Base-by-base conservation (phyloP, 2,888 invertebrate genomes). In the Galerucella pusilla region DNA sequence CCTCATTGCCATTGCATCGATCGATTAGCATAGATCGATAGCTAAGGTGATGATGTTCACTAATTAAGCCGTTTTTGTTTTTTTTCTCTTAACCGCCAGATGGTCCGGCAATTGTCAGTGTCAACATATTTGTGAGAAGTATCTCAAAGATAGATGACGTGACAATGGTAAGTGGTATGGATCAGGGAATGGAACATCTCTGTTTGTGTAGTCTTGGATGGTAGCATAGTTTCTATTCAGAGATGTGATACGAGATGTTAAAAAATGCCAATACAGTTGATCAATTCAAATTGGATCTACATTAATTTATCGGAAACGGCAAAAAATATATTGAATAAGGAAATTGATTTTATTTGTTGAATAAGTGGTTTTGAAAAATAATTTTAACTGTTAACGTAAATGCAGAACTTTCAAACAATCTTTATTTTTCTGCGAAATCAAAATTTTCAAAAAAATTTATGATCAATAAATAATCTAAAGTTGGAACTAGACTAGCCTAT, bases 61-160 rank as follows among this genome's bases (percentile, higher is more conserved):
- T 85, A 85, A 85, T 84, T 83, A 81, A 83, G 83, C 82, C 84
- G 83, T 86, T 86, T 86, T 84, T 84, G 82, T 85, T 84, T 85
- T 83, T 83, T 82, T 85, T 84, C 85, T 83, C 83, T 82, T 45
- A 85, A 88, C 88, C 88, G 87, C 88, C 81, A 93, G 95, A 95
- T 94, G 97, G 97, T 89, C 96, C 97, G 88, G 96, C 97, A 89
- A 93, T 95, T 90, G 97, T 97, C 90, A 93, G 93, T 91, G 97
- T 97, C 93, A 97, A 97, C 95, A 96, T 97, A 92, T 96, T 96
- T 94, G 95, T 97, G 91, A 92, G 97, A 93, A 97, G 97, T 95
- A 96, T 98, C 92, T 96, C 97, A 91, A 97, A 97, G 93, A 97
- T 97, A 92, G 97, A 97, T 94, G 97, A 97, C 92, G 97, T 97